A percentile compares a stretch with the other conserved stretches of the same genome.
phyloP scores from a whole-genome alignment of 2,113 vertebrate genomes.

The Peromyscus leucopus region DNA sequence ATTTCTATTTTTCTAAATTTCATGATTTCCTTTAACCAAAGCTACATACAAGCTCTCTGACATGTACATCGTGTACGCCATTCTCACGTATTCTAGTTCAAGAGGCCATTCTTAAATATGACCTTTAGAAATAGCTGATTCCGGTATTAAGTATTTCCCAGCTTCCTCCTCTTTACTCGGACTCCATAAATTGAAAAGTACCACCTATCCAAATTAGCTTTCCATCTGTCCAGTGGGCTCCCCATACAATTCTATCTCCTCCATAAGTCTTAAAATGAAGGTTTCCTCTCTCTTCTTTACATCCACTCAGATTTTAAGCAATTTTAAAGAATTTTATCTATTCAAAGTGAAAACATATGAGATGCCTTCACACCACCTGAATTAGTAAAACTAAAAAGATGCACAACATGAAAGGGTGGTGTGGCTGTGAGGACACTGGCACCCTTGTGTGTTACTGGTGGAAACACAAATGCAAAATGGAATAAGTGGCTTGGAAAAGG shows the following conservation, averaged over 20 bases:
- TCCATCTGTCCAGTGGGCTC: not conserved
- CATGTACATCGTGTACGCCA: not conserved
- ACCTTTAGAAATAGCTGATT: conserved; percentile 21
- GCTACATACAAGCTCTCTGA: not conserved
- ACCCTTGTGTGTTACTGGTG: not conserved
- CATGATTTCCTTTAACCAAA: not conserved
- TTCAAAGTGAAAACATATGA: not conserved
- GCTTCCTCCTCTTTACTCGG: not conserved
- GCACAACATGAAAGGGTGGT: not conserved
- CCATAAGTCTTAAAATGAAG: not conserved
- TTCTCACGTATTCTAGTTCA: not conserved
- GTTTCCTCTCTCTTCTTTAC: conserved; percentile 38
- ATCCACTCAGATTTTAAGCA: not conserved
- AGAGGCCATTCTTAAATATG: not conserved
- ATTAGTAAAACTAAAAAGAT: conserved; percentile 8
- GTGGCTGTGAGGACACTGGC: not conserved
- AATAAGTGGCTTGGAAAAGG: conserved; percentile 3
- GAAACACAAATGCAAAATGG: not conserved
- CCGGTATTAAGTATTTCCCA: not conserved
- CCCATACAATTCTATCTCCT: not conserved
- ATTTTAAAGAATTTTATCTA: conserved; percentile 10
- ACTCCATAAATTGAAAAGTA: conserved; percentile 25
- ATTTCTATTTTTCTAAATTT: conserved; percentile 20
- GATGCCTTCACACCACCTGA: not conserved
- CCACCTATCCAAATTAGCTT: not conserved